Conservation (phyloP, 2,797 vertebrate species). For the Chaetophractus vellerosus region DNA sequence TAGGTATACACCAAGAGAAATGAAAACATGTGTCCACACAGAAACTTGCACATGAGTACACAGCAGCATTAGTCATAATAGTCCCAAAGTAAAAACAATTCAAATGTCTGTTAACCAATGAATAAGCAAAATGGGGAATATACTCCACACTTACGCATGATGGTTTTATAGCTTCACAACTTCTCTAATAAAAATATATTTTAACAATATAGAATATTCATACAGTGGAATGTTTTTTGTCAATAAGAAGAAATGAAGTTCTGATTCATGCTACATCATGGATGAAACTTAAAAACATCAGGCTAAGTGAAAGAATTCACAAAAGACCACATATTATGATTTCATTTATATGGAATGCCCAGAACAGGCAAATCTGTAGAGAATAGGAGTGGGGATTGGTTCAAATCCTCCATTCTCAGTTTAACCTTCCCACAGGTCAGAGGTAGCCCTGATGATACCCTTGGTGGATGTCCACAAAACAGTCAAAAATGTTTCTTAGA, state of each 20-base stretch:
- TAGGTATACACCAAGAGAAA: background rate
- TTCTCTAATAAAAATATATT: too few relatives aligned
- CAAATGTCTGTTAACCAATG: background rate
- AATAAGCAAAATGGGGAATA: background rate
- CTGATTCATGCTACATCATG: background rate
- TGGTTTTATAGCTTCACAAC: too few relatives aligned
- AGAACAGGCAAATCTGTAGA: background rate
- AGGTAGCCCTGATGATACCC: background rate
- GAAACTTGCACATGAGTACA: background rate
- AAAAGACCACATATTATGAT: conserved; percentile 5
- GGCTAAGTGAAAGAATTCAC: conserved; percentile 23
- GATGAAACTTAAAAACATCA: conserved; percentile 15
- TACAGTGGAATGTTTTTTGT: background rate
- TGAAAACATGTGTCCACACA: background rate
- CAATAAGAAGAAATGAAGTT: background rate
- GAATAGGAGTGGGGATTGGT: background rate
- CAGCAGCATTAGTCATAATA: background rate
- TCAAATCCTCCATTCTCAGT: background rate
- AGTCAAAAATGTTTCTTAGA: background rate
- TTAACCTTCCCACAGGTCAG: background rate
- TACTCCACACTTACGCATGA: background rate
- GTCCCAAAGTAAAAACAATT: background rate
- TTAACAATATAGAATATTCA: background rate
- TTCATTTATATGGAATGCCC: background rate
- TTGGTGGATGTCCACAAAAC: background rate